Base-by-base conservation (phyloP, 2,888 invertebrate genomes). In the Drosophila monieri region DNA sequence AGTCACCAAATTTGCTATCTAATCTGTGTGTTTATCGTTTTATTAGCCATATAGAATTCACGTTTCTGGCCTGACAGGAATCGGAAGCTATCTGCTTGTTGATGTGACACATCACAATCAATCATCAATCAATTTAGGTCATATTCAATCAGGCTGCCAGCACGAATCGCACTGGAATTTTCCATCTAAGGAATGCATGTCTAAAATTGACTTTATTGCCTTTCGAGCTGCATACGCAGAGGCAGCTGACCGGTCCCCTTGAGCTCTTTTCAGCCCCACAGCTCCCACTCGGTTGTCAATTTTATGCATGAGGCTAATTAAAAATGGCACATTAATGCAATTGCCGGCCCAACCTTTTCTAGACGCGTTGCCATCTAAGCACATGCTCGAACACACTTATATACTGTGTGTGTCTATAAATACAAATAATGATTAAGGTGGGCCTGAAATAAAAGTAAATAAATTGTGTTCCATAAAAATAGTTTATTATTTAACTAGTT, bases 261-360 rank as follows among this genome's bases (percentile, higher is more conserved):
- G 47, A 10, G 27, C n/a, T 8, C 12, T 3, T 41, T 30, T 30
- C 27, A 27, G 15, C 12, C 25, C n/a, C 6, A 12, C 10, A 27
- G n/a, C 15, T 5, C 30, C 30, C 32, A 35, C 1, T 37, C 27
- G 39, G 46, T 39, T 57, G 66, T 35, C 44, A 47, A 66, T 57
- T 68, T 48, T 53, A 68, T 67, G 48, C 52, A 68, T 30, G 48
- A 47, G n/a, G 37, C 60, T 68, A 68, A 68, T 68, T 68, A 68
- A 68, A 68, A 68, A 68, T 68, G 48, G 69, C 68, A 65, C 65
- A 48, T 65, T 65, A 65, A 41, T 64, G 65, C 65, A 65, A 48
- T 55, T 65, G 65, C 47, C 12, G 12, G 14, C 48, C 49, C 60
- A 60, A 54, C 60, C 68, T 54, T 49, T 68, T 68, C 43, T 68